Percentiles rank a stretch among this genome's conserved stretches.
phyloP scores from a whole-genome alignment of 2,113 vertebrate genomes.

The Peromyscus leucopus region DNA sequence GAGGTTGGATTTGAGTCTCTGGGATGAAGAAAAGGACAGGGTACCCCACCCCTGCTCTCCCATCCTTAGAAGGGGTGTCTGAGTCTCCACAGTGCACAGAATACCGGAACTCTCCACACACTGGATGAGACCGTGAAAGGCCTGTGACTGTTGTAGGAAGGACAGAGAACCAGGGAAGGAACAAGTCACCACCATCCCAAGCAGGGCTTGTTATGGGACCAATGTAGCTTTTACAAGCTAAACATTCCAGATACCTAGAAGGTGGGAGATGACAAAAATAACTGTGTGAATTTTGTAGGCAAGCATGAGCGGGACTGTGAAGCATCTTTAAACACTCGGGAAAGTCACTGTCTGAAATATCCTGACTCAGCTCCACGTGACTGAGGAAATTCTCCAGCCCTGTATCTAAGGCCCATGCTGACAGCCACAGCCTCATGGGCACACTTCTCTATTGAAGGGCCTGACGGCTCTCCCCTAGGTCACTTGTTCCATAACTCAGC shows the following conservation, averaged over 20 bases:
- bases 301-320: not conserved
- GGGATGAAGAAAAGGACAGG: not conserved
- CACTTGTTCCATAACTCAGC: not conserved
- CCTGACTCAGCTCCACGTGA: not conserved
- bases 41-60: fast-evolving
- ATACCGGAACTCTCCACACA: not conserved
- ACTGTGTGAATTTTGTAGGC: not conserved
- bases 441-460: not conserved
- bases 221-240: not conserved
- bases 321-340: not conserved
- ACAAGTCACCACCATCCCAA: not conserved
- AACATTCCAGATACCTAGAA: not conserved
- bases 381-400: not conserved
- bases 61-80: not conserved
- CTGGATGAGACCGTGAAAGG: not conserved
- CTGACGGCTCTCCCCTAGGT: not conserved
- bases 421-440: not conserved
- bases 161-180: not conserved
- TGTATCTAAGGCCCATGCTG: not conserved
- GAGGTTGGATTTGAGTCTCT: not conserved
- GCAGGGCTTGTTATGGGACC: not conserved
- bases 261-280: not conserved
- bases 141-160: not conserved
- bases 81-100: not conserved
- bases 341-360: not conserved